Base-by-base conservation (phyloP, 2,797 vertebrate species). In the Amphiprion clarkii region DNA sequence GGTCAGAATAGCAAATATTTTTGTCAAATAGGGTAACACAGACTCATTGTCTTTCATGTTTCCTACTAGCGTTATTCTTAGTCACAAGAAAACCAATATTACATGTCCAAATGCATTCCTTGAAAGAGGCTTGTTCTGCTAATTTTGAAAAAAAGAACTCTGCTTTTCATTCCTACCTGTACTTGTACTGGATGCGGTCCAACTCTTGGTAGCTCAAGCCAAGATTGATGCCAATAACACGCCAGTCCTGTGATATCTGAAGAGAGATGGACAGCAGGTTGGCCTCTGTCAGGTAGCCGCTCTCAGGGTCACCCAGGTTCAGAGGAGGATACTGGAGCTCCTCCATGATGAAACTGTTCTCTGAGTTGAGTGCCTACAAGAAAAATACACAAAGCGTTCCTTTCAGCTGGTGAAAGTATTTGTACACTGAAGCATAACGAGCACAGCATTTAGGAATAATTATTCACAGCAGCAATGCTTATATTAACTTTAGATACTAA, bases 281-380 rank as follows among this genome's bases (percentile, higher is more conserved):
- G 85, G 94, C 93, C 89, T 99, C 97, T 0, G 98, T 99, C 91
- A 99, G 92, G 84, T 97, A 99, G 51, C 98, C 98, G 0, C 95
- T 98, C 93, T 99, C 98, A 0, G 96, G 97, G 8, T 98, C 96
- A 0, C 98, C 98, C 88, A 99, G 94, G 90, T 97, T 97, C 87
- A 99, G 88, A 21, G 97, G 96, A 25, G 95, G 95, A 74, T 95
- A 88, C 54, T 89, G 87, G n/a, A 78, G 19, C 56, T 93, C 90
- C 21, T 91, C 92, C 66, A 74, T 76, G 51, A 84, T 69, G 70
- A 87, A 93, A 40, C 57, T 71, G 67, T 91, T 93, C 19, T 93
- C 3, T 7, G 56, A 83, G 55, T 90, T 62, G 72, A 91, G 48
- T 51, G 83, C 84, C 92, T 87, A 1, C 21, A 39, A 10, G 12